Evolutionary conservation across 2,888 invertebrate species (phyloP).

Genomic region (Leptinotarsa haldemani): DNA sequence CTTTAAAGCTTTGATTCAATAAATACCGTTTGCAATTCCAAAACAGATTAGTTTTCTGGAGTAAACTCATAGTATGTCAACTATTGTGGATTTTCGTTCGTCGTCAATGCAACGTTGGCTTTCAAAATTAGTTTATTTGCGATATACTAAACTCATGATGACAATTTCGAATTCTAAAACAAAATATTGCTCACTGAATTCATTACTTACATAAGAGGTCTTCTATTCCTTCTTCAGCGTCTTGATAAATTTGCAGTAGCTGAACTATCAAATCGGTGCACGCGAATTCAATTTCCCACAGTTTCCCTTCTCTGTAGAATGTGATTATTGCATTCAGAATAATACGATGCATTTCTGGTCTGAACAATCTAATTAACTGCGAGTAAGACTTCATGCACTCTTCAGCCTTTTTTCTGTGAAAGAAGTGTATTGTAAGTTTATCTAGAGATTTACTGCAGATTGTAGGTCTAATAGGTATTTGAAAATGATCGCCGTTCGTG

Average conservation of each 20-base stretch:
- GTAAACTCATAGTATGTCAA: no score
- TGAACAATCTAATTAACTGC: constrained; percentile 49
- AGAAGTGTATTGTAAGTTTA: background rate
- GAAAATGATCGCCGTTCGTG: no score
- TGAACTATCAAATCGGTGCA: constrained; percentile 60
- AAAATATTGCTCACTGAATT: background rate
- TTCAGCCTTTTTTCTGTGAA: constrained; percentile 41
- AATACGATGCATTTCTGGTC: constrained; percentile 57
- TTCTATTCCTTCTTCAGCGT: constrained; percentile 50
- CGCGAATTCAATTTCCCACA: constrained; percentile 65
- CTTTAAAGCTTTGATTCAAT: no score
- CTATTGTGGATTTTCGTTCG: no score
- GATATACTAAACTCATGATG: no score
- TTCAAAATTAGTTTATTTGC: no score
- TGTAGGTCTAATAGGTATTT: no score
- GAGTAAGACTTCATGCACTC: constrained; percentile 52
- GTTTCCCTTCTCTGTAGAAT: constrained; percentile 60
- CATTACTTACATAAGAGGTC: constrained; percentile 48
- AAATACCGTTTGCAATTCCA: no score
- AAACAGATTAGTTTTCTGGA: no score
- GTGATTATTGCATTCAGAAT: constrained; percentile 61
- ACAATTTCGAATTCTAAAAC: background rate
- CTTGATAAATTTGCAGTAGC: constrained; percentile 53
- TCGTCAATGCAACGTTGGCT: no score
- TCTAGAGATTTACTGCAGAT: background rate